phyloP scores from a whole-genome alignment of 2,113 vertebrate genomes.

The Fulica atra region DNA sequence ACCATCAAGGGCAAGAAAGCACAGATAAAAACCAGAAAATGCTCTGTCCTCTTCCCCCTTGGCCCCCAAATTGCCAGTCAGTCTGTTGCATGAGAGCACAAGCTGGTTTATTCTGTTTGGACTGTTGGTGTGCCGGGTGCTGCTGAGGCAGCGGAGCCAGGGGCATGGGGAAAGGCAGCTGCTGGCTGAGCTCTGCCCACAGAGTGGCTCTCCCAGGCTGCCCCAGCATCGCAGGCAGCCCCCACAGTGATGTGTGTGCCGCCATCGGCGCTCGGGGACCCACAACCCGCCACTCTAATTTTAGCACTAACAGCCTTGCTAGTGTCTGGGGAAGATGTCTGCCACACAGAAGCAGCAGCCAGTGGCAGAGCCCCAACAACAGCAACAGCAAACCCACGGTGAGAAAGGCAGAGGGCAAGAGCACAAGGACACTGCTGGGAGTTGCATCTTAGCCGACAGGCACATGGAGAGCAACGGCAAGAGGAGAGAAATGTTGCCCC shows the following conservation, averaged over 20 bases:
- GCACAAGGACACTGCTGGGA: neutral
- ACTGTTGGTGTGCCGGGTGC: fast-evolving
- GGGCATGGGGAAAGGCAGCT: fast-evolving
- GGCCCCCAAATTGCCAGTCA: fast-evolving
- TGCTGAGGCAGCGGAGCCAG: fast-evolving
- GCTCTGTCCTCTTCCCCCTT: neutral
- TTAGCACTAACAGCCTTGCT: neutral
- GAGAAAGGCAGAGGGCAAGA: neutral
- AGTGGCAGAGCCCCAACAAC: constrained; percentile 1
- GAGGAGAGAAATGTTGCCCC: neutral
- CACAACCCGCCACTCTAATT: neutral
- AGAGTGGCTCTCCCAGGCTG: neutral
- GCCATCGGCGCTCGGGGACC: fast-evolving
- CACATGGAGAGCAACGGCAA: fast-evolving
- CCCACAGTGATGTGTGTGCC: fast-evolving
- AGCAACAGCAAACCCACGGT: neutral
- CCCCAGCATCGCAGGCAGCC: neutral
- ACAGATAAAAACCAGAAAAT: neutral
- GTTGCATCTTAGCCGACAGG: neutral
- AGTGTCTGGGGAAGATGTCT: neutral
- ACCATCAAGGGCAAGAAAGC: neutral
- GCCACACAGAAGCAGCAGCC: neutral
- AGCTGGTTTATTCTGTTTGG: fast-evolving
- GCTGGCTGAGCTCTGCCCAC: neutral
- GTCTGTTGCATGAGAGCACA: neutral